phyloP scores from a whole-genome alignment of 2,888 invertebrate species.

The Camptogramma bilineatum region DNA sequence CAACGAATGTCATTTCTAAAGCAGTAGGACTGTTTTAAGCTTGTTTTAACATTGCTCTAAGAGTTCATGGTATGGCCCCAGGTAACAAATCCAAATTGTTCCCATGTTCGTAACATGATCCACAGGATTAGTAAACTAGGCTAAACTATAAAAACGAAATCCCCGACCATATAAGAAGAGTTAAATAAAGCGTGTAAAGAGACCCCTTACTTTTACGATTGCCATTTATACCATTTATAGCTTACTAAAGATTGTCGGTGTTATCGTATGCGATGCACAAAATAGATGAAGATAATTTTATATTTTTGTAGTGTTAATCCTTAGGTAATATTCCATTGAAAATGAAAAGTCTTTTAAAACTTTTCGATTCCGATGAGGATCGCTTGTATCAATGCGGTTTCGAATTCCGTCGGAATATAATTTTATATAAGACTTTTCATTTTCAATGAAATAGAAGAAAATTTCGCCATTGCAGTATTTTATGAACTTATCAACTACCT shows the following conservation, averaged over 20 bases:
- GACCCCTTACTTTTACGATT: constrained; percentile 44
- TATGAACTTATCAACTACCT: neutral
- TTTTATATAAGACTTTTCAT: no score
- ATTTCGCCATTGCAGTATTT: constrained; percentile 2
- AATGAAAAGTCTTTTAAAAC: no score
- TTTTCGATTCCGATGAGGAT: no score
- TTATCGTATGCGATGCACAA: constrained; percentile 26
- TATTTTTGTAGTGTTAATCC: no score
- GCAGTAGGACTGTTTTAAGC: no score
- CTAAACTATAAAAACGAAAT: constrained; percentile 42
- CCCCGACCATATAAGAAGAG: constrained; percentile 39
- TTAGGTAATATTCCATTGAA: no score
- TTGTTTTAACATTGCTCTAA: no score
- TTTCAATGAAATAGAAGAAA: constrained; percentile 14
- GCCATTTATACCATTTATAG: constrained; percentile 36
- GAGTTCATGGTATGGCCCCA: no score
- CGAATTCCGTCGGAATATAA: no score
- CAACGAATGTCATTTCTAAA: no score
- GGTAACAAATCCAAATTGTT: neutral
- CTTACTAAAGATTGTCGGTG: constrained; percentile 39
- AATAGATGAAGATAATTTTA: no score
- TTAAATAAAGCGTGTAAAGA: constrained; percentile 46
- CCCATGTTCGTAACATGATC: constrained; percentile 22
- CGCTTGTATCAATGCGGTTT: no score
- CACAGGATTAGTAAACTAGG: constrained; percentile 41